Conservation (phyloP, 2,888 invertebrate species). For the Archaeoteleia sp. region DNA sequence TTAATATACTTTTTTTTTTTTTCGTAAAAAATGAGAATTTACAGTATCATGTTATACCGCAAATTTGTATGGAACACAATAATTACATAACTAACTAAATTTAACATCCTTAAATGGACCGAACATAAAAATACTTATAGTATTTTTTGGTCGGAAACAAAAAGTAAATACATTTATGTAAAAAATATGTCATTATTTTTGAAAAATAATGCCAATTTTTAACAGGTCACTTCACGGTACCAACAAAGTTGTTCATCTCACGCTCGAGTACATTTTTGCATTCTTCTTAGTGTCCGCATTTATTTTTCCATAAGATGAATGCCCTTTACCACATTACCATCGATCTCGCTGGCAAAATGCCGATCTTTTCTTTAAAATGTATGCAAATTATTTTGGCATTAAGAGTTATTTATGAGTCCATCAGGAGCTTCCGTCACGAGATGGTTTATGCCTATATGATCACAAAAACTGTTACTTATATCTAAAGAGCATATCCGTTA, state of each 20-base stretch:
- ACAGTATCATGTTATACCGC: no score
- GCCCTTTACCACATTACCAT: constrained; percentile 7
- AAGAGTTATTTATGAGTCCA: constrained; percentile 18
- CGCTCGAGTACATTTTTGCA: not conserved
- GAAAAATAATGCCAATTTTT: not conserved
- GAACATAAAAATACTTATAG: no score
- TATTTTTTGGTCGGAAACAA: no score
- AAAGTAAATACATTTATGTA: no score
- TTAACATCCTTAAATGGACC: no score
- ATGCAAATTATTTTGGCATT: constrained; percentile 22
- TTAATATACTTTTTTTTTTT: no score
- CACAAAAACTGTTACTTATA: not conserved
- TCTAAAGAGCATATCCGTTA: not conserved
- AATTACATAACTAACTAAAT: no score
- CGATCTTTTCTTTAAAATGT: constrained; percentile 10
- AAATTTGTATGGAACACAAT: no score
- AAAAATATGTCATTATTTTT: no score
- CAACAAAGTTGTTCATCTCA: constrained; percentile 1
- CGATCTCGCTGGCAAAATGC: constrained; percentile 3
- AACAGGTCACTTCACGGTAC: not conserved
- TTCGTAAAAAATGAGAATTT: no score
- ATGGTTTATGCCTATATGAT: not conserved
- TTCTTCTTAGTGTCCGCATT: not conserved
- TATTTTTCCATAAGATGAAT: constrained; percentile 5
- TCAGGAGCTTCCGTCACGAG: not conserved